These are phyloP conservation scores for Epinephelus cyanopodus DNA, from an alignment of 2,113 vertebrate species.

Conservation along the genomic window DNA sequence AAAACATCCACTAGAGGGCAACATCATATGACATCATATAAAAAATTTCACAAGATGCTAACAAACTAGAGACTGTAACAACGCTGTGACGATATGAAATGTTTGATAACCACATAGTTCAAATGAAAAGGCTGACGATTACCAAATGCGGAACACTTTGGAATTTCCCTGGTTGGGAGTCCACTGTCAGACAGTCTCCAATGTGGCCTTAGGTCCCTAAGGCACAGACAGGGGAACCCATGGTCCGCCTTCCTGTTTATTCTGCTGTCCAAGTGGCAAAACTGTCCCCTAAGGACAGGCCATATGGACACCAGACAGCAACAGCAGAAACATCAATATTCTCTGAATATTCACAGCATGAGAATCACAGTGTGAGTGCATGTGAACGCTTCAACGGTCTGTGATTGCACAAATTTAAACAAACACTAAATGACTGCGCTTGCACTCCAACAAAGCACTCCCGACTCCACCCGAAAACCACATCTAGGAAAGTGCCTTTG, in stretches of 20 bases:
- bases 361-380: constrained; percentile 8
- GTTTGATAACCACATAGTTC: background rate
- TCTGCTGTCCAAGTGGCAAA: constrained; percentile 21
- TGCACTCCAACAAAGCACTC: constrained; percentile 1
- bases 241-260: constrained; percentile 64
- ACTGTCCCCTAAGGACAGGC: constrained; percentile 38
- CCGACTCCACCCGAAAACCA: constrained; percentile 26
- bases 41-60: background rate
- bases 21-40: background rate
- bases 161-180: constrained; percentile 16
- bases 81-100: background rate
- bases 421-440: background rate
- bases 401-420: background rate
- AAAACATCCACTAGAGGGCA: constrained; percentile 27
- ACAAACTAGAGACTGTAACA: background rate
- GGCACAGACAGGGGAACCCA: constrained; percentile 25
- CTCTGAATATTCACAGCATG: background rate
- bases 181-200: background rate
- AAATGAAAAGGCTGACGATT: background rate
- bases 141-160: background rate
- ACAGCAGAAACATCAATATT: background rate
- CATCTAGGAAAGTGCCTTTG: constrained; percentile 36
- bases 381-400: background rate
- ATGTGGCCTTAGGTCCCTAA: background rate
- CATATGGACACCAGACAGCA: constrained; percentile 66